phyloP scores from a whole-genome alignment of 2,113 vertebrate genomes.

The Petromus typicus region DNA sequence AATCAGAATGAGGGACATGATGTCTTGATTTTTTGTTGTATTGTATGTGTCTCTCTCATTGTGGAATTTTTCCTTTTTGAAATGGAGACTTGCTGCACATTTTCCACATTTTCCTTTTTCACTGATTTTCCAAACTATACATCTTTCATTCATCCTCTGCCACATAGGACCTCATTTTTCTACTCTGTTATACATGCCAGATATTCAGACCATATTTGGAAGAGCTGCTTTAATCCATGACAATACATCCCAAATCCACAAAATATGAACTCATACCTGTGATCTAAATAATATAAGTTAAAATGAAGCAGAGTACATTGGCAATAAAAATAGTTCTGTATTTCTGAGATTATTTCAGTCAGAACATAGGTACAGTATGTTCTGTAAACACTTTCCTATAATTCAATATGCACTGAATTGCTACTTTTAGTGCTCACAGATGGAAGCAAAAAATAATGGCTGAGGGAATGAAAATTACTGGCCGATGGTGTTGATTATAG shows the following conservation, averaged over 20 bases:
- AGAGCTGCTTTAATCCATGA: not conserved
- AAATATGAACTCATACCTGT: constrained; percentile 54
- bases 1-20: not conserved
- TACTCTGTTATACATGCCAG: not conserved
- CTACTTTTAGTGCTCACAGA: constrained; percentile 84
- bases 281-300: constrained; percentile 64
- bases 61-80: not conserved
- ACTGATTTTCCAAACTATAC: not conserved
- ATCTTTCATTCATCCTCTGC: not conserved
- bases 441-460: constrained; percentile 85
- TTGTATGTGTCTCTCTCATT: not conserved
- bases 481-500: constrained; percentile 87
- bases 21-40: not conserved
- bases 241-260: constrained; percentile 38
- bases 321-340: constrained; percentile 65
- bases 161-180: not conserved
- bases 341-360: constrained; percentile 84
- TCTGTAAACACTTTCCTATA: constrained; percentile 83
- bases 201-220: not conserved
- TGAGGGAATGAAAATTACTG: constrained; percentile 86
- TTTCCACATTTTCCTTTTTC: not conserved
- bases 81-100: not conserved
- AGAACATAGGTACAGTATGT: constrained; percentile 81
- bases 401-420: constrained; percentile 85
- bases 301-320: constrained; percentile 71